phyloP scores from a whole-genome alignment of 2,797 vertebrate genomes.

The Tapirus indicus region DNA sequence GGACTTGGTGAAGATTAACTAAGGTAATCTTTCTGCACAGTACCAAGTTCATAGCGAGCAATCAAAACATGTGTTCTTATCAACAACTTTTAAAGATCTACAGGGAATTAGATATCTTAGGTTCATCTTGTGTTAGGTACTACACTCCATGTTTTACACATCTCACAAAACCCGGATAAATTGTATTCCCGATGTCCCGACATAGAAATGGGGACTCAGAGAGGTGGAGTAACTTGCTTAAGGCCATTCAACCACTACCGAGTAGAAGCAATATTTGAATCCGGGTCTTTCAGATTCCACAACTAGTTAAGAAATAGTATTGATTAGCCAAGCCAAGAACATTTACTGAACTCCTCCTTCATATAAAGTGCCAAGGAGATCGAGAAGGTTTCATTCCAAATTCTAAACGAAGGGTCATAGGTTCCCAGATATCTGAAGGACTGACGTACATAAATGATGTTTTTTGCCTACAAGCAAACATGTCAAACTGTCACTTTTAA shows the following conservation, averaged over 20 bases:
- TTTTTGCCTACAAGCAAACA: not conserved
- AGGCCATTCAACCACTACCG: not conserved
- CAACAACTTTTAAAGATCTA: not conserved
- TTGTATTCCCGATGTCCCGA: not conserved
- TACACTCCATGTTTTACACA: not conserved
- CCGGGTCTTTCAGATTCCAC: not conserved
- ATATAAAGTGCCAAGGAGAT: not conserved
- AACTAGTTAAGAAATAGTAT: constrained; percentile 28
- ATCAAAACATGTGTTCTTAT: not conserved
- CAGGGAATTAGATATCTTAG: not conserved
- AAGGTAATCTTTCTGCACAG: not conserved
- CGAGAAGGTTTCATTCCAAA: not conserved
- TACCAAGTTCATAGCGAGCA: not conserved
- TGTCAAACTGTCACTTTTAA: constrained; percentile 57
- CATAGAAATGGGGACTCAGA: not conserved
- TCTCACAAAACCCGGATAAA: not conserved
- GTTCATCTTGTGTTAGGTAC: not conserved
- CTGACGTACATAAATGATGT: not conserved
- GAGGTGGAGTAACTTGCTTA: not conserved
- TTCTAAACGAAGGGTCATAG: not conserved
- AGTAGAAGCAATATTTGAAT: not conserved
- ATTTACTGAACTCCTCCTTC: not conserved
- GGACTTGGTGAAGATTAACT: not conserved
- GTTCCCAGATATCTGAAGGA: not conserved
- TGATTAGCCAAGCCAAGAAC: not conserved